These are phyloP conservation scores for Temnothorax curvispinosus DNA, from an alignment of 1,140 invertebrate genomes.

Conservation along the genomic window DNA sequence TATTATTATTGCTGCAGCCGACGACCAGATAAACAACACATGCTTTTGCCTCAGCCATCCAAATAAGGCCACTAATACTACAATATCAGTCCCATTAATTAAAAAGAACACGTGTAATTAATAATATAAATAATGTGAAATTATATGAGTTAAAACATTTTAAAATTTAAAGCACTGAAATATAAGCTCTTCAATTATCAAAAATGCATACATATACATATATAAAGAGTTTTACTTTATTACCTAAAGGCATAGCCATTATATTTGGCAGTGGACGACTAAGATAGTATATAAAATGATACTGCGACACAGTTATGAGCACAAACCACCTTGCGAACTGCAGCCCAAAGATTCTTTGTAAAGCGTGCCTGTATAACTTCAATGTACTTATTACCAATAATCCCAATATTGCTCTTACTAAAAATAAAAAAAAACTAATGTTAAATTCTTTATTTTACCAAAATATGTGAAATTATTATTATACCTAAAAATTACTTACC, in stretches of 20 bases:
- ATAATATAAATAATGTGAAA: background rate
- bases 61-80: conserved; percentile 94
- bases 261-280: conserved; percentile 98
- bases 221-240: conserved; percentile 71
- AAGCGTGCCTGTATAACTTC: conserved; percentile 89
- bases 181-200: background rate
- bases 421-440: conserved; percentile 81
- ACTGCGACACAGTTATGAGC: conserved; percentile 95
- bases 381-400: conserved; percentile 91
- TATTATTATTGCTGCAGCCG: conserved; percentile 95
- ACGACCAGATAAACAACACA: conserved; percentile 92
- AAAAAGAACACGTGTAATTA: background rate
- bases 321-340: conserved; percentile 94
- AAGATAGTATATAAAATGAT: conserved; percentile 99
- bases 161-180: background rate
- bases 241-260: conserved; percentile 97
- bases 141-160: background rate
- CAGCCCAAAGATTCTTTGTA: conserved; percentile 92
- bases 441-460: conserved; percentile 34
- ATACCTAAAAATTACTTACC: conserved; percentile 88
- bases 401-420: conserved; percentile 94
- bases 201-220: background rate
- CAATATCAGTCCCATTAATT: conserved; percentile 80
- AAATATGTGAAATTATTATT: conserved; percentile 22
- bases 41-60: conserved; percentile 94